Percentiles rank a stretch among this genome's conserved stretches.
Conservation (phyloP, 2,797 vertebrate species). For the Cryptoblepharus egeriae region DNA sequence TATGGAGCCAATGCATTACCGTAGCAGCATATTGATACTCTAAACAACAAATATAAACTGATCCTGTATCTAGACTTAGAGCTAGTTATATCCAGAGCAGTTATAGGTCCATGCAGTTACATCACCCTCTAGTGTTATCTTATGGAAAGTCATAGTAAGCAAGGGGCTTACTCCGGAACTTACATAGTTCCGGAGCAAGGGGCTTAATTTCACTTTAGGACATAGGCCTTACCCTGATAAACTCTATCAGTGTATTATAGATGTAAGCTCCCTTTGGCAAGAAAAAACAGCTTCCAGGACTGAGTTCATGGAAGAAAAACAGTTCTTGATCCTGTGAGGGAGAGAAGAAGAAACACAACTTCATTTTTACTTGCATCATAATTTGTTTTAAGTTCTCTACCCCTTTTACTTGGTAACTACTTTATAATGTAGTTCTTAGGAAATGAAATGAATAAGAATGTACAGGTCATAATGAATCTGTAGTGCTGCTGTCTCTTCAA, state of each 20-base stretch:
- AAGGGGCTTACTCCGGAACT: too few relatives aligned
- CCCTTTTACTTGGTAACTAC: not conserved
- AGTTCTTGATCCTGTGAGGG: constrained; percentile 92
- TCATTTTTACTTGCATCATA: not conserved
- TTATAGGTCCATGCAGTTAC: too few relatives aligned
- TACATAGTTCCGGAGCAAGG: too few relatives aligned
- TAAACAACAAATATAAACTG: not conserved
- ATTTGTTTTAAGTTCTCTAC: not conserved
- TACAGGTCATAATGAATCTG: not conserved
- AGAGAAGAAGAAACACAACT: not conserved
- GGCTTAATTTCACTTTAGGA: too few relatives aligned
- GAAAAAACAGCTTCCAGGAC: constrained; percentile 98
- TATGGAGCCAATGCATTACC: not conserved
- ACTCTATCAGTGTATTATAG: constrained; percentile 92
- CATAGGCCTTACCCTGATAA: constrained; percentile 96
- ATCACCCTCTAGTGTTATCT: too few relatives aligned
- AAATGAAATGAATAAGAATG: not conserved
- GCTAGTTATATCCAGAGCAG: too few relatives aligned
- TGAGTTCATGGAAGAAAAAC: constrained; percentile 98
- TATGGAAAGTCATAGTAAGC: too few relatives aligned
- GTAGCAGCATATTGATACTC: not conserved
- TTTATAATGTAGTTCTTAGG: not conserved
- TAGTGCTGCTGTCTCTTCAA: not conserved
- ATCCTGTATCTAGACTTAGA: constrained; percentile 69
- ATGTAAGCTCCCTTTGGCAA: constrained; percentile 94